A percentile compares a stretch with the other conserved stretches of the same genome.
phyloP scores from a whole-genome alignment of 2,113 vertebrate genomes.

The Cyrtonyx montezumae region DNA sequence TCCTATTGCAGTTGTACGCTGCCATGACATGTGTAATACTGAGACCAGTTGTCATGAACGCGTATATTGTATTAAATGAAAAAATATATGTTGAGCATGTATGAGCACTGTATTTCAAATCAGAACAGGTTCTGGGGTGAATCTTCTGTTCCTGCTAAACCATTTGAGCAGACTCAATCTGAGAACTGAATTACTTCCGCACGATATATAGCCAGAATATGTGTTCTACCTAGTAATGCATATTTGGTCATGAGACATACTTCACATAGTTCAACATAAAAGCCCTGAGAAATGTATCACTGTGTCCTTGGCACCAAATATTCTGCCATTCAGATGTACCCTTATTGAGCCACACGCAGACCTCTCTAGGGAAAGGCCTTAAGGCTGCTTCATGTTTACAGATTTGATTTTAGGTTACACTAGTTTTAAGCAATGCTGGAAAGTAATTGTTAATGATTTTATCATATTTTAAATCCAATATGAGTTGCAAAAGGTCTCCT shows the following conservation, averaged over 20 bases:
- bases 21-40: neutral
- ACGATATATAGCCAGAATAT: neutral
- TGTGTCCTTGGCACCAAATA: neutral
- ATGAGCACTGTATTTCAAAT: neutral
- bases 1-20: neutral
- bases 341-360: rapidly evolving
- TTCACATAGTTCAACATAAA: neutral
- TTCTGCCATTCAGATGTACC: neutral
- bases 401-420: neutral
- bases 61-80: neutral
- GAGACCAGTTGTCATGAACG: neutral
- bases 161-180: neutral
- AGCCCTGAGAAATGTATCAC: neutral
- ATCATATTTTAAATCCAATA: rapidly evolving
- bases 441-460: rapidly evolving
- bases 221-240: neutral
- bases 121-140: neutral
- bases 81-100: neutral
- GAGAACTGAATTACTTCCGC: neutral
- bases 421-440: neutral
- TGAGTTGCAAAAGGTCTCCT: neutral
- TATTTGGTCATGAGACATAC: neutral
- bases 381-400: neutral
- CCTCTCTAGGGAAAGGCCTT: rapidly evolving
- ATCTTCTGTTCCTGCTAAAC: neutral